Base-by-base conservation (phyloP, 1,140 invertebrate species). In the Saccostrea echinata region DNA sequence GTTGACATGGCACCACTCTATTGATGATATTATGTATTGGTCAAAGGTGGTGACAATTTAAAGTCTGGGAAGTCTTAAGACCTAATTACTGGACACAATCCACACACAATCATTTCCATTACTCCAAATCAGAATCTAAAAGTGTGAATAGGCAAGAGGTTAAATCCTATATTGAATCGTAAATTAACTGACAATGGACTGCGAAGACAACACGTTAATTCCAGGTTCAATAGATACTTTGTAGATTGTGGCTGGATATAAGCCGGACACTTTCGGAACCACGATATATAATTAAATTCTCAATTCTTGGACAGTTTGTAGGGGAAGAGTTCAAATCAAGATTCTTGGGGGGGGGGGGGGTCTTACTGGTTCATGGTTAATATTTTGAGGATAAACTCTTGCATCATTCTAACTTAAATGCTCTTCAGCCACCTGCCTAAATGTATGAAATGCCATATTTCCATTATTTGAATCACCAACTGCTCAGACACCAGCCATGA, bases 131-230 rank as follows among this genome's bases (percentile, higher is more conserved):
- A 71, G 27, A 71, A 33, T 33, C 9, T 30, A 27, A 71, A 27
- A 71, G 68, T 71, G 68, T 71, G 27, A 71, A 71, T 27, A 71
- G 16, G 68, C 68, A 11, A 33, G 27, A 71, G 68, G 24, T 71
- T 13, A 33, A 71, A 30, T 71, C 68, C 55, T 61, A 61, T 61
- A 61, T 61, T 71, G 68, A 71, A 71, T 71, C 27, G 55, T 61
- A 61, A 61, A 61, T 61, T 61, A 61, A 61, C 55, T 61, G 55
- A 61, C n/a, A 61, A 61, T 61, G 55, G 55, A 18, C 55, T 61
- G 18, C 18, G n/a, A 21, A 21, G 55, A 61, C 55, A 21, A 61
- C 18, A 61, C 18, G n/a, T 21, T n/a, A 18, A 61, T 43, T 6
- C 55, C 18, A 21, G n/a, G 18, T 61, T 21, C 55, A 61, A 61